These are phyloP conservation scores for Dicrostonyx torquatus DNA, from an alignment of 2,797 vertebrate genomes.

Conservation along the genomic window DNA sequence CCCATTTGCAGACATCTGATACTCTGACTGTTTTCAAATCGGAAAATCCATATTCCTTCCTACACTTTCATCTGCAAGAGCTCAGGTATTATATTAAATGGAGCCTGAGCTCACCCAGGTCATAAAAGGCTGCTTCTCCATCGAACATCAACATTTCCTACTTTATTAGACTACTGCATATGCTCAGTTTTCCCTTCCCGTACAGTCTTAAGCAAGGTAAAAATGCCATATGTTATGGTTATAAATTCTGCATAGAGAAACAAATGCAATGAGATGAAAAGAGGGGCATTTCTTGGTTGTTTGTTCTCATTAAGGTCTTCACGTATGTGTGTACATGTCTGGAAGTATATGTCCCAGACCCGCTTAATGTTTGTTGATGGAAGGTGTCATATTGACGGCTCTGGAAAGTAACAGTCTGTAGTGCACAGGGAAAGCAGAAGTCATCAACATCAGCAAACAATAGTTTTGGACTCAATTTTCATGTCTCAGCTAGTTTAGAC, in stretches of 20 bases:
- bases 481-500: neutral
- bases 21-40: neutral
- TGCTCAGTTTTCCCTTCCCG: neutral
- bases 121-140: neutral
- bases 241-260: slow-evolving; percentile 49
- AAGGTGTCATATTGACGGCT: neutral
- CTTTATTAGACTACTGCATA: neutral
- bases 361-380: neutral
- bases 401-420: slow-evolving; percentile 17
- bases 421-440: neutral
- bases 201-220: neutral
- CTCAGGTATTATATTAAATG: neutral
- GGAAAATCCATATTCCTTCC: neutral
- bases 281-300: neutral
- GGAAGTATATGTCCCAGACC: neutral
- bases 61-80: neutral
- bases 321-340: neutral
- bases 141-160: neutral
- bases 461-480: slow-evolving; percentile 19
- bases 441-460: neutral
- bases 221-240: neutral
- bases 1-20: slow-evolving; percentile 32
- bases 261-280: slow-evolving; percentile 10
- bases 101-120: neutral
- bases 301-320: neutral